These are phyloP conservation scores for Lutjanus argentimaculatus DNA, from an alignment of 2,797 vertebrate species.

Conservation along the genomic window DNA sequence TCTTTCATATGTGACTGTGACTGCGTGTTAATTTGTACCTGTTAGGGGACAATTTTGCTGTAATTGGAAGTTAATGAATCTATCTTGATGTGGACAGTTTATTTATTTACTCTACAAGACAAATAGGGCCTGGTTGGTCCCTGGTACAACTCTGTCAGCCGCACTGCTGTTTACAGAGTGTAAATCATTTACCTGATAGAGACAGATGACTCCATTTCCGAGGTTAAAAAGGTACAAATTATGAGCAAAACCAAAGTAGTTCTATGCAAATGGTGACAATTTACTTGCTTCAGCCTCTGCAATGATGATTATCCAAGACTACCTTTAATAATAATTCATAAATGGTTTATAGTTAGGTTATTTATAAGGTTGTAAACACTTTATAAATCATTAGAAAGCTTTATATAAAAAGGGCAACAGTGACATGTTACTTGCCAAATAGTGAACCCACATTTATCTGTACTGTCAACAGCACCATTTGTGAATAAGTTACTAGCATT, in stretches of 20 bases:
- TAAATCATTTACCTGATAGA: slow-evolving; percentile 71
- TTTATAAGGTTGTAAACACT: no score
- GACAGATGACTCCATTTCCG: slow-evolving; percentile 73
- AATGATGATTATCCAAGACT: slow-evolving; percentile 33
- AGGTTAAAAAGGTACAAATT: slow-evolving; percentile 74
- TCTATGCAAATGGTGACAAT: slow-evolving; percentile 35
- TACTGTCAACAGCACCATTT: no score
- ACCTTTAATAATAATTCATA: background rate
- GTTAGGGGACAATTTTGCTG: slow-evolving; percentile 50
- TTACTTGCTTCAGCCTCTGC: slow-evolving; percentile 17
- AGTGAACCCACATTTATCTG: no score
- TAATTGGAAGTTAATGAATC: slow-evolving; percentile 66
- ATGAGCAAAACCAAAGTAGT: slow-evolving; percentile 61
- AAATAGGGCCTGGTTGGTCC: slow-evolving; percentile 60
- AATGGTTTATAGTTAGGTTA: no score
- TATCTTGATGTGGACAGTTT: slow-evolving; percentile 57
- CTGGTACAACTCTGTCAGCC: slow-evolving; percentile 64
- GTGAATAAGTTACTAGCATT: no score
- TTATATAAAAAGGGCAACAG: no score
- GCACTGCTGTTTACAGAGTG: slow-evolving; percentile 46
- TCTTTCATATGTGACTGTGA: slow-evolving; percentile 44
- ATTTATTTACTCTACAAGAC: slow-evolving; percentile 78
- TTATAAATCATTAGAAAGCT: background rate
- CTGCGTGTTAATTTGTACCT: slow-evolving; percentile 53
- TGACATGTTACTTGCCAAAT: no score